Evolutionary conservation across 92 coral and sea anemone genomes (phyloP), one percentile per base, ranked within the genome.

Genomic region (Porites cylindrica): DNA sequence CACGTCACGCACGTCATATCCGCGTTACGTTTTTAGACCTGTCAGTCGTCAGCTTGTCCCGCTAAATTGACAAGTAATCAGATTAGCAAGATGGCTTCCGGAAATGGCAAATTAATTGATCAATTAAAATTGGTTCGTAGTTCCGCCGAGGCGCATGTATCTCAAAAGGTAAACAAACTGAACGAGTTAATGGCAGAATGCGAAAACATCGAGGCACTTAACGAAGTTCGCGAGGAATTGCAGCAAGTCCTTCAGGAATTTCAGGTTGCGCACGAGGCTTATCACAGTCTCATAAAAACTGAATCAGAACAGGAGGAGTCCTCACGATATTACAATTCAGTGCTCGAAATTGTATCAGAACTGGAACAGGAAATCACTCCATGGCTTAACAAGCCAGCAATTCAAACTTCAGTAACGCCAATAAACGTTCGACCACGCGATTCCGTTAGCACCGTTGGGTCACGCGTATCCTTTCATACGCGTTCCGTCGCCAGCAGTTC

Each of bases 401-500:
- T 13, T 54, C 60, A 54, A 54, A 54, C 10, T 9, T 54, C 3
- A 13, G 10, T 8, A 13, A 54, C 60, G 14, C 12, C 10, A 9
- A 9, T 9, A 54, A 9, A 54, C 60, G 16, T 54, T 9, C 60
- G 0, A 9, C 60, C 60, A 9, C 12, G 14, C 10, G 60, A 54
- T 13, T 54, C 16, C 60, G 14, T 54, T 9, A 54, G 60, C 14
- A 54, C 10, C 16, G 60, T 54, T 13, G 60, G 70, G n/a, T 17
- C 14, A 24, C 12, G n/a, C 74, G 11, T 6, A 50, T 13, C 38
- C n/a, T 24, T 76, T 4, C 23, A 21, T 43, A 82, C 64, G 24
- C 26, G 77, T n/a, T 85, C 89, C 23, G 71, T 23, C 0, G 60
- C 16, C 24, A 62, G 83, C 74, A 85, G 89, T 77, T 64, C 89